These are phyloP conservation scores for Thymelicus acteon DNA, from an alignment of 2,888 invertebrate genomes.

Conservation along the genomic window DNA sequence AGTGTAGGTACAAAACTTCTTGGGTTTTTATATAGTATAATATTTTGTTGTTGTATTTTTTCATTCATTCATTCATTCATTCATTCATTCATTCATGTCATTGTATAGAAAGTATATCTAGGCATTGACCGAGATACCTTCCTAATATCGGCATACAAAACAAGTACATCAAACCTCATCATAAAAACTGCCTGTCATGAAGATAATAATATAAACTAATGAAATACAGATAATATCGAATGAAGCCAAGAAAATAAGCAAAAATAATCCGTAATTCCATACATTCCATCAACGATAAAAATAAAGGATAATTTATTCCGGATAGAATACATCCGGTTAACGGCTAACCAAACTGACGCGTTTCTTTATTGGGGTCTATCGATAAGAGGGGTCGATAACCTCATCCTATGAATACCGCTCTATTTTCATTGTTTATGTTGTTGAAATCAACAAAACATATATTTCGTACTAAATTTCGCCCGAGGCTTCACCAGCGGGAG, in stretches of 20 bases:
- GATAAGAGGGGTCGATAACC: neutral
- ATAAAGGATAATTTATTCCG: slow-evolving; percentile 52
- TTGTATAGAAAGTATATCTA: too few relatives aligned
- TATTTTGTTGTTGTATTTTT: too few relatives aligned
- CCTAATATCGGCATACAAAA: neutral
- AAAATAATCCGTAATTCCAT: slow-evolving; percentile 46
- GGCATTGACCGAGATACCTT: too few relatives aligned
- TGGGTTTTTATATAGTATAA: too few relatives aligned
- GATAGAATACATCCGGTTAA: slow-evolving; percentile 45
- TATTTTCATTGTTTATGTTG: slow-evolving; percentile 2
- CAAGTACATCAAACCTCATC: neutral
- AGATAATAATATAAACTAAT: neutral
- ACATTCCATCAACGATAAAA: slow-evolving; percentile 48
- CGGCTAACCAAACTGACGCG: slow-evolving; percentile 47
- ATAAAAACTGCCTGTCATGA: slow-evolving; percentile 5
- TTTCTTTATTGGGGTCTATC: slow-evolving; percentile 19
- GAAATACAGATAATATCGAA: slow-evolving; percentile 6
- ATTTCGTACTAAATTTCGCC: too few relatives aligned
- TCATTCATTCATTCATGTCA: too few relatives aligned
- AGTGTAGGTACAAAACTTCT: too few relatives aligned
- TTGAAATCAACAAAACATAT: neutral
- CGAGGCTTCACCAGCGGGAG: too few relatives aligned
- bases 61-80: too few relatives aligned
- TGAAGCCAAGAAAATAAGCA: slow-evolving; percentile 10
- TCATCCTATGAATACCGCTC: neutral